Evolutionary conservation across 1,140 invertebrate species (phyloP).

Genomic region (Neodiprion fabricii): DNA sequence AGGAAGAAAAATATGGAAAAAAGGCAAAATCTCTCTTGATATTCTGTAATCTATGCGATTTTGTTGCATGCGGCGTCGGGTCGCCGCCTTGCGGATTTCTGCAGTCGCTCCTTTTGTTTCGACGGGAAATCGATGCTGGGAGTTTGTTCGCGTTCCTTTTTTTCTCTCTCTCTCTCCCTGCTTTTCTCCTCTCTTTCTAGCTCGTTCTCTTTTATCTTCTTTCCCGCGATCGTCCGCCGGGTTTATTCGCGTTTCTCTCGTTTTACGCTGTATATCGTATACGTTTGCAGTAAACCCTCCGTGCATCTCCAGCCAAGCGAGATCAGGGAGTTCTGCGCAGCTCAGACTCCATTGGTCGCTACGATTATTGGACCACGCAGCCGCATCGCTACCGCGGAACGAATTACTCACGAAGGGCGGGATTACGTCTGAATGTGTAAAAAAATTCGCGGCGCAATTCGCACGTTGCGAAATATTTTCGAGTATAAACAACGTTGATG

Average conservation of each 20-base stretch:
- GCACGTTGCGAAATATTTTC: not conserved
- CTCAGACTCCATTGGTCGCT: slow-evolving; percentile 45
- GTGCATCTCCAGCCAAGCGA: slow-evolving; percentile 13
- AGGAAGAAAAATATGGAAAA: too few species aligned
- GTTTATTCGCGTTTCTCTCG: not conserved
- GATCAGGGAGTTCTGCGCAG: slow-evolving; percentile 28
- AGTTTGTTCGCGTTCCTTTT: not conserved
- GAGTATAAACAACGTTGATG: not conserved
- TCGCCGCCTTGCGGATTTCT: too few species aligned
- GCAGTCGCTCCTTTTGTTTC: not conserved
- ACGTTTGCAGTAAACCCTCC: slow-evolving; percentile 34
- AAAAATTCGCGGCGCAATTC: not conserved
- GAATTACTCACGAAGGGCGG: slow-evolving; percentile 44
- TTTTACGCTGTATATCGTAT: not conserved
- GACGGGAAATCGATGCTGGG: not conserved
- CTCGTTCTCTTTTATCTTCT: not conserved
- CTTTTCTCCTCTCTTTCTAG: too few species aligned
- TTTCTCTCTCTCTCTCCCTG: too few species aligned
- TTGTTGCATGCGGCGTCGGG: too few species aligned
- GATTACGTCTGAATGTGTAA: slow-evolving; percentile 22
- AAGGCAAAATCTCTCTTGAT: too few species aligned
- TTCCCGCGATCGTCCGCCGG: not conserved
- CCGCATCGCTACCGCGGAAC: slow-evolving; percentile 38
- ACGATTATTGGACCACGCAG: slow-evolving; percentile 45
- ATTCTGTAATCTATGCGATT: too few species aligned